Evolutionary conservation across 2,113 vertebrate genomes (phyloP), one percentile per base, ranked within the genome.

Genomic region (Oxygymnocypris stewartii): DNA sequence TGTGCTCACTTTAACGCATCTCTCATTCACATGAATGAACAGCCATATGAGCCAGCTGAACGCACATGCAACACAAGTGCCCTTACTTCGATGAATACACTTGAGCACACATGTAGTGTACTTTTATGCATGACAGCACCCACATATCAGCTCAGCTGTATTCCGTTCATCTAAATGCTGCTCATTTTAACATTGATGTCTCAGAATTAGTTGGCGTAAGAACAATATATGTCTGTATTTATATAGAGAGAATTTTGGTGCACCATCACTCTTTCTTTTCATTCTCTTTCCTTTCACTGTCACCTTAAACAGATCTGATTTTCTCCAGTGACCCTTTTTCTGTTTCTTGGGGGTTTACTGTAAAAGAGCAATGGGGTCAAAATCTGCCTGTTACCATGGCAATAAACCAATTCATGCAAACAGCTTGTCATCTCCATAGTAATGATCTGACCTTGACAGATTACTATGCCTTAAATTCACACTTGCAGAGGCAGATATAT

Each of bases 371-470:
- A 74, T 31, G n/a, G 77, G 85, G 85, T 88, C 83, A 87, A 84
- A 81, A 85, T 90, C 54, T 74, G 57, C 65, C 73, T 83, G 73
- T 67, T 71, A 49, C 78, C 35, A 77, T 74, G 79, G 79, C 59
- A 75, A 82, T 85, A 77, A 37, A 42, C 13, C n/a, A 54, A 61
- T 69, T 80, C 31, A 49, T 83, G 14, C 40, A 2, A 85, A 76
- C 75, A 83, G 85, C 25, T 73, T 37, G 6, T 87, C 83, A 84
- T 87, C 83, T 85, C 75, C 75, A 88, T 88, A 59, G 73, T 61
- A 73, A 82, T 87, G 59, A 88, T 76, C 49, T 71, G 71, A 84
- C 54, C 44, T 84, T 87, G 59, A 73, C 85, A 71, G 31, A 42
- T 81, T 67, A 82, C 61, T n/a, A 8, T 80, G 73, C 37, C 37